Evolutionary conservation across 2,888 invertebrate species (phyloP).

Genomic region (Brachypalpus laphriformis): DNA sequence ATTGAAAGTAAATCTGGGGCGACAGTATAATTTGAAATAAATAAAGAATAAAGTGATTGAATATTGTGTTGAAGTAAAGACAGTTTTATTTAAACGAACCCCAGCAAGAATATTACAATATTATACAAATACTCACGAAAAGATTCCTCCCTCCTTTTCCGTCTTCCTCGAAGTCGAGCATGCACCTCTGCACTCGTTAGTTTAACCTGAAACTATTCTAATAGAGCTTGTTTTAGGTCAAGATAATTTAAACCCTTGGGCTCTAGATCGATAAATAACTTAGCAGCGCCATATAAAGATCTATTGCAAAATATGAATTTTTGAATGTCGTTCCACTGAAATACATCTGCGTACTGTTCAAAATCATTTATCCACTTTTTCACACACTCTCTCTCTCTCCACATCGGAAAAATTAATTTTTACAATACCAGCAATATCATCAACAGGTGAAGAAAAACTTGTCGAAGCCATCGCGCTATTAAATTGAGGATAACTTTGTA

Average conservation of each 20-base stretch:
- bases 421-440: background rate
- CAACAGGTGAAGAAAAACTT: background rate
- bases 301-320: background rate
- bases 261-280: background rate
- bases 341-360: background rate
- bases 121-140: too few relatives aligned
- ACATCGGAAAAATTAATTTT: slow-evolving; percentile 8
- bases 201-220: background rate
- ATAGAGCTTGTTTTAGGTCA: background rate
- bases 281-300: background rate
- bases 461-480: background rate
- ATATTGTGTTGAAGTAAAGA: too few relatives aligned
- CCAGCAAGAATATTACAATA: too few relatives aligned
- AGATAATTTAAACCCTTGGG: background rate
- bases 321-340: background rate
- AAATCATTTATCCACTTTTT: background rate
- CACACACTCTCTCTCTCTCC: too few relatives aligned
- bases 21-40: too few relatives aligned
- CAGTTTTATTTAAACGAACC: too few relatives aligned
- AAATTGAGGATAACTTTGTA: background rate
- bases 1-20: too few relatives aligned
- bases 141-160: background rate
- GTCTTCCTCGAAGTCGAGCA: background rate
- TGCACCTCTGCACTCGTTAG: background rate
- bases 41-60: too few relatives aligned